Evolutionary conservation across 2,888 invertebrate species (phyloP).

Genomic region (Andrena fulva): DNA sequence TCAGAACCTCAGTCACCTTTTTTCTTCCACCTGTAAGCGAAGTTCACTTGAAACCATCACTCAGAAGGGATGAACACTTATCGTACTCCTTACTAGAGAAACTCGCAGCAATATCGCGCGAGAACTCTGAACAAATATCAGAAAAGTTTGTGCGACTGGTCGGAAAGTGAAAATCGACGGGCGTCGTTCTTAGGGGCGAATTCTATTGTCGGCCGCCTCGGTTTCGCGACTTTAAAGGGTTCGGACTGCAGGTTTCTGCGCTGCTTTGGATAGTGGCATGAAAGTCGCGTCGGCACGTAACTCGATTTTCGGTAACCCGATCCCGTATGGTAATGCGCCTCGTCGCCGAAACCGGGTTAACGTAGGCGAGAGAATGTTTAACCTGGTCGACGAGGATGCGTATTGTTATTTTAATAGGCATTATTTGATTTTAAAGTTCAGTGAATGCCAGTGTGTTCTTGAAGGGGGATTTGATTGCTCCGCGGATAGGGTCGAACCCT

Average conservation of each 20-base stretch:
- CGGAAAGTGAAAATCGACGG: slow-evolving; percentile 25
- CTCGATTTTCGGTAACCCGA: slow-evolving; percentile 84
- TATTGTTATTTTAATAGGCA: slow-evolving; percentile 85
- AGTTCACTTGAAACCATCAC: no score
- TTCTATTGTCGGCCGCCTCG: slow-evolving; percentile 63
- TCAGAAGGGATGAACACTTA: no score
- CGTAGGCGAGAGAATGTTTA: slow-evolving; percentile 83
- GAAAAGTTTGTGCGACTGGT: not conserved
- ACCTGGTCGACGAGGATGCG: slow-evolving; percentile 79
- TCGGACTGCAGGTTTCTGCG: not conserved
- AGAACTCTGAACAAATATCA: not conserved
- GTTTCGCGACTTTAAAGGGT: slow-evolving; percentile 71
- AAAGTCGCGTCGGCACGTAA: slow-evolving; percentile 70
- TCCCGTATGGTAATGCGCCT: slow-evolving; percentile 83
- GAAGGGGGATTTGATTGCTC: slow-evolving; percentile 83
- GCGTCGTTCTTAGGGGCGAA: slow-evolving; percentile 34
- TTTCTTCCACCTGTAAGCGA: no score
- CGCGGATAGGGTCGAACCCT: slow-evolving; percentile 82
- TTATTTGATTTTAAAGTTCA: slow-evolving; percentile 85
- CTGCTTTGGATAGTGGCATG: slow-evolving; percentile 41
- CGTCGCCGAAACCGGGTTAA: slow-evolving; percentile 70
- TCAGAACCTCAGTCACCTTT: no score
- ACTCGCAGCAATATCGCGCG: not conserved
- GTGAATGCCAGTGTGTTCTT: slow-evolving; percentile 82
- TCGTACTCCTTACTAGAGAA: no score